Evolutionary conservation across 53 echinoderm and acorn worm species (phyloP).

Genomic region (Holothuria leucospilota): DNA sequence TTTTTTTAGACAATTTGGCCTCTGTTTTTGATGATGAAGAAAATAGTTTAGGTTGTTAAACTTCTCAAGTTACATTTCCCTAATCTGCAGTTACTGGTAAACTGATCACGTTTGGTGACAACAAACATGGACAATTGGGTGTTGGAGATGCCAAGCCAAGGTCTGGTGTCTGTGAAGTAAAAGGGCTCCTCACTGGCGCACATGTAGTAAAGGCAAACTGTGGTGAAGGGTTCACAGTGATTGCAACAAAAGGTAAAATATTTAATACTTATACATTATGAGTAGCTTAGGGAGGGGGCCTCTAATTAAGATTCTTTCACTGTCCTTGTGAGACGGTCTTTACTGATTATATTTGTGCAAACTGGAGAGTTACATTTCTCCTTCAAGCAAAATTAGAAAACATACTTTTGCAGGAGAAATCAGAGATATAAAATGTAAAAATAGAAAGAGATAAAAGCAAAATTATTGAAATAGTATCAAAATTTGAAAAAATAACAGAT

Average conservation of each 20-base stretch:
- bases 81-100: conserved; percentile 70
- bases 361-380: background rate
- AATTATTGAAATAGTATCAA: too few species aligned
- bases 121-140: conserved; percentile 95
- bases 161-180: conserved; percentile 85
- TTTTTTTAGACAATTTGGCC: background rate
- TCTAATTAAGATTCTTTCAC: background rate
- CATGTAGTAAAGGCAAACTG: conserved; percentile 78
- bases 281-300: background rate
- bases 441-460: too few species aligned
- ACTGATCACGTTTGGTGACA: conserved; percentile 90
- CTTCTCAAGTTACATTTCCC: background rate
- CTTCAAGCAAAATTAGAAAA: too few species aligned
- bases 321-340: background rate
- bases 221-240: conserved; percentile 94
- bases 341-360: background rate
- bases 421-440: too few species aligned
- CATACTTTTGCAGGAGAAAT: too few species aligned
- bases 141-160: conserved; percentile 89
- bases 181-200: conserved; percentile 78
- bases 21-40: too few species aligned
- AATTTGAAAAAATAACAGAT: too few species aligned
- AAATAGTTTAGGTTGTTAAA: too few species aligned
- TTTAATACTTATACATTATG: background rate
- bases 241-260: conserved; percentile 88